Base-by-base conservation (phyloP, 2,888 invertebrate species). In the Diarsia dahlii region DNA sequence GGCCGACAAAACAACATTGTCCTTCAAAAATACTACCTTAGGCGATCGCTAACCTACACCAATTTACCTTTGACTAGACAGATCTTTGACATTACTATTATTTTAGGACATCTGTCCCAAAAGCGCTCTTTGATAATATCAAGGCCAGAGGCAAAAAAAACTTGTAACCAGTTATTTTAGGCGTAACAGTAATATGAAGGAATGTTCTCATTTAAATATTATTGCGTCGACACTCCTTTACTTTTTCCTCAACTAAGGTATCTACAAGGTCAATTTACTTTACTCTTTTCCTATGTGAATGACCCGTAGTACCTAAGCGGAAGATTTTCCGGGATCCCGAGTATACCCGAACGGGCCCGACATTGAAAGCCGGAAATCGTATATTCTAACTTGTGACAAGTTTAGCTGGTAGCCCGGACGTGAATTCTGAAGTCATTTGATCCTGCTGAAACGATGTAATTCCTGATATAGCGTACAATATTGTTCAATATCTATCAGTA, bases 341-440 rank as follows among this genome's bases (percentile, higher is more conserved):
- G 9, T 9, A 79, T n/a, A 64, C 12, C 54, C 79, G 54, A 70
- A 50, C 1, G 39, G 18, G 23, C 39, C 56, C 68, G 73, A 62
- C 69, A 71, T 80, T 62, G 80, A 65, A 65, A 60, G 20, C 68
- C 63, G 71, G 82, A 82, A 82, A 82, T 76, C 79, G 68, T 79
- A 82, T 67, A 75, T 82, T 79, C 79, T 48, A 82, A 79, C 82
- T 63, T 79, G 65, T 79, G 82, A 82, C 82, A 72, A 79, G 82
- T 82, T 82, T 75, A 72, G 71, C 58, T 72, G 78, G 68, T 39
- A 34, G 56, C n/a, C 15, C 34, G 78, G 69, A 71, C 50, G 46
- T 64, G 75, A 34, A 62, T 34, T 72, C 52, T 76, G 71, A 79
- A 69, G 71, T 75, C 65, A 79, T 70, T 79, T 67, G 58, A 72